Percentiles rank a stretch among this genome's conserved stretches.
phyloP scores from a whole-genome alignment of 2,888 invertebrate genomes.

The Aphelenchoides bicaudatus region DNA sequence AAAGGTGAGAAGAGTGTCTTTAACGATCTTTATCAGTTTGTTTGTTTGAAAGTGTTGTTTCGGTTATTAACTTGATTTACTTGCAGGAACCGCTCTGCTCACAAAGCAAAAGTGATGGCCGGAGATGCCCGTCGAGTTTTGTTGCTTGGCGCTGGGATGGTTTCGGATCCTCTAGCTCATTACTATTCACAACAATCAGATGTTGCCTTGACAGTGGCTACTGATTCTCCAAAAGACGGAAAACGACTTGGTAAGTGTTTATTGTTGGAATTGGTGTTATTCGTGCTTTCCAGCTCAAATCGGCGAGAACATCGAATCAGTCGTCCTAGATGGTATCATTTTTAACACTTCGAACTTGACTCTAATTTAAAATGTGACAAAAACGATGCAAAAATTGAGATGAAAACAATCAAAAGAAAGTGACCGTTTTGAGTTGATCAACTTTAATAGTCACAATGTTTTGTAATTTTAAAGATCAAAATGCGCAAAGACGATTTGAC shows the following conservation, averaged over 20 bases:
- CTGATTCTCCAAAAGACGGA: slow-evolving; percentile 80
- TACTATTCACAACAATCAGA: slow-evolving; percentile 79
- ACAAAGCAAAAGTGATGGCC: slow-evolving; percentile 71
- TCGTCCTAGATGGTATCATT: slow-evolving; percentile 64
- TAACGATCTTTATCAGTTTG: neutral
- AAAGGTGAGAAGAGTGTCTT: slow-evolving; percentile 30
- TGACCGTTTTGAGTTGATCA: no score
- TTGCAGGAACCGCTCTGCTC: slow-evolving; percentile 68
- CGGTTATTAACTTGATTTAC: neutral
- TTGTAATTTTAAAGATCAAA: no score
- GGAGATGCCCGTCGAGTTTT: slow-evolving; percentile 67
- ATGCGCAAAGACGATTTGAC: no score
- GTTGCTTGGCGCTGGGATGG: slow-evolving; percentile 89
- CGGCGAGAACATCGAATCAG: slow-evolving; percentile 71
- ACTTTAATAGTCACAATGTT: no score
- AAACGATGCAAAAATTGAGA: no score
- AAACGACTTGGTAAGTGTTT: no score
- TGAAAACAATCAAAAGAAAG: no score
- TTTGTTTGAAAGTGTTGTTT: neutral
- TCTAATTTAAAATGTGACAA: no score
- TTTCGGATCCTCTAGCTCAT: slow-evolving; percentile 89
- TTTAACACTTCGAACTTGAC: no score
- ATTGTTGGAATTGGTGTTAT: no score
- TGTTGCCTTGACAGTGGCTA: slow-evolving; percentile 69
- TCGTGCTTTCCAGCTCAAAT: no score